Conservation (phyloP, 64 coral and sea anemone genomes). For the Platygyra sinensis region DNA sequence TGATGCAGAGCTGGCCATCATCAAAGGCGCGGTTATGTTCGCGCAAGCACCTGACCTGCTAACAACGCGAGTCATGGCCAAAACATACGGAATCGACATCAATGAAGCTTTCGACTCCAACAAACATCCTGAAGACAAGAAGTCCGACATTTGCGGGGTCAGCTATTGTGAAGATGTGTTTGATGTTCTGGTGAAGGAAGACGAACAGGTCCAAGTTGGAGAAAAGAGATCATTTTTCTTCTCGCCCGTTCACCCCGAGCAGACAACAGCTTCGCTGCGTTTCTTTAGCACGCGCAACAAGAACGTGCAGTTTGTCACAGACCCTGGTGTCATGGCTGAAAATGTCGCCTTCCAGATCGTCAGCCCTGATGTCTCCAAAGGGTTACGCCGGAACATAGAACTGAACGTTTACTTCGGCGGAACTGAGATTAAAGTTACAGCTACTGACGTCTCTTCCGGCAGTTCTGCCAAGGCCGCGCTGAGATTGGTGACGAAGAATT, state of each 20-base stretch:
- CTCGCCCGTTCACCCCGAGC: conserved; percentile 26
- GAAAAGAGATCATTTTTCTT: conserved; percentile 62
- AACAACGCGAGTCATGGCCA: conserved; percentile 64
- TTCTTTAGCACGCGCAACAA: conserved; percentile 63
- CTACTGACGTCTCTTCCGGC: conserved; percentile 65
- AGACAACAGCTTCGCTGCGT: conserved; percentile 19
- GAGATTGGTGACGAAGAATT: conserved; percentile 61
- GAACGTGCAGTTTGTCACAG: conserved; percentile 42
- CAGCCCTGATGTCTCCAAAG: conserved; percentile 58
- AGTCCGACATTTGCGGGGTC: conserved; percentile 28
- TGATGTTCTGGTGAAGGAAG: conserved; percentile 54
- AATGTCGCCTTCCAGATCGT: conserved; percentile 65
- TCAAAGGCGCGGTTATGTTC: conserved; percentile 74
- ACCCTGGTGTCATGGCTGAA: conserved; percentile 49
- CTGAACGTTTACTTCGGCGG: conserved; percentile 65
- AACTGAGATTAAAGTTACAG: conserved; percentile 71
- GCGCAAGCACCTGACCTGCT: conserved; percentile 61
- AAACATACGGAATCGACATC: conserved; percentile 65
- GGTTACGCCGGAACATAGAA: conserved; percentile 56
- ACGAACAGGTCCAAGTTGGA: conserved; percentile 59
- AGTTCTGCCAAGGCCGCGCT: conserved; percentile 62
- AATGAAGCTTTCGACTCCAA: conserved; percentile 32
- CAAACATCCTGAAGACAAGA: conserved; percentile 48
- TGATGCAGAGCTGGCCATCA: conserved; percentile 75
- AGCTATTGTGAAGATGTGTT: conserved; percentile 58